Percentiles rank a stretch among this genome's conserved stretches.
These are phyloP conservation scores for Papilio polyxenes DNA, from an alignment of 1,140 invertebrate species.

Conservation along the genomic window DNA sequence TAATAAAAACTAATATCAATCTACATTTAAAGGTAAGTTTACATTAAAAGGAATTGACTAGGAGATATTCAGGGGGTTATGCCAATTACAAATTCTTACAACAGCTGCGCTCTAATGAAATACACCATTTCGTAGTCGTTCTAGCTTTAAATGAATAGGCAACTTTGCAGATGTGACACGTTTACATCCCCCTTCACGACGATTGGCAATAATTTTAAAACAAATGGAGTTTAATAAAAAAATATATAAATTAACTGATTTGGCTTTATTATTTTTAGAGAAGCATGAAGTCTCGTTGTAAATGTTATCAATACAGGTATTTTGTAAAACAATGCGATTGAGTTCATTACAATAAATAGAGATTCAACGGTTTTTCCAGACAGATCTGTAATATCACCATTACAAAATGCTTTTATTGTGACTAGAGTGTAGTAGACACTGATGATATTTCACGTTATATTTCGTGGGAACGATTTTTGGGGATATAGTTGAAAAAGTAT, in stretches of 20 bases:
- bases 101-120: constrained; percentile 67
- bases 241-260: background rate
- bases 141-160: constrained; percentile 68
- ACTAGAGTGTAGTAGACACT: too few species aligned
- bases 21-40: background rate
- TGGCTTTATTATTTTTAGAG: too few species aligned
- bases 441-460: too few species aligned
- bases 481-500: too few species aligned
- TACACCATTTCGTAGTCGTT: constrained; percentile 62
- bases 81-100: constrained; percentile 64
- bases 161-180: constrained; percentile 62
- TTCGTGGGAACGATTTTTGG: too few species aligned
- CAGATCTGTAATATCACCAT: too few species aligned
- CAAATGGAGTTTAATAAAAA: background rate
- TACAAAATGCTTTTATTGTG: too few species aligned
- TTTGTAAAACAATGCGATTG: too few species aligned
- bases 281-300: too few species aligned
- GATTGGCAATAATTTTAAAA: constrained; percentile 4
- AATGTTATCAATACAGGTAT: too few species aligned
- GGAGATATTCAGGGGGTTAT: constrained; percentile 59
- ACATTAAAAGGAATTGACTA: constrained; percentile 12
- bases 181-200: constrained; percentile 1
- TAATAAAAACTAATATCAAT: background rate
- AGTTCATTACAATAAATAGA: too few species aligned
- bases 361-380: too few species aligned